Percentiles rank a stretch among this genome's conserved stretches.
Conservation (phyloP, 2,888 invertebrate genomes). For the Meliscaeva auricollis region DNA sequence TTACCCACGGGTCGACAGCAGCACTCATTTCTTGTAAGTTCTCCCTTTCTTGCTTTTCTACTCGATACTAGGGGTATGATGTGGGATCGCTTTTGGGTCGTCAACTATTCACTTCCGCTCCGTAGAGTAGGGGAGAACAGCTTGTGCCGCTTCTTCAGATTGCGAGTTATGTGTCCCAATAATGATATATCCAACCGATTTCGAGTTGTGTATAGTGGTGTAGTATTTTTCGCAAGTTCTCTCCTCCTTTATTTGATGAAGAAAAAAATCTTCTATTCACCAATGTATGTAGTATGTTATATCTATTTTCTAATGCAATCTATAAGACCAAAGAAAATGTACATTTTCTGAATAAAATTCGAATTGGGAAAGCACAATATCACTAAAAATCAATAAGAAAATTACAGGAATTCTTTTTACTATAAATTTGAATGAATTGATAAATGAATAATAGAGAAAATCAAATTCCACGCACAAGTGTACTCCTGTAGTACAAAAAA, state of each 20-base stretch:
- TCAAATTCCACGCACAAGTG: constrained; percentile 55
- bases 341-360: constrained; percentile 56
- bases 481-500: constrained; percentile 35
- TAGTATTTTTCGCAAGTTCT: constrained; percentile 24
- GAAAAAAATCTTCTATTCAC: constrained; percentile 4
- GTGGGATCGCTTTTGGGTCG: constrained; percentile 35
- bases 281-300: constrained; percentile 22
- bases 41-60: constrained; percentile 35
- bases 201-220: constrained; percentile 13
- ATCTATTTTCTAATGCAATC: constrained; percentile 56
- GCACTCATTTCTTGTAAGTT: constrained; percentile 80
- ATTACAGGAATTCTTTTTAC: constrained; percentile 40
- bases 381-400: constrained; percentile 8
- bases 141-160: constrained; percentile 52
- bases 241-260: constrained; percentile 4
- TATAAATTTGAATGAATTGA: constrained; percentile 53
- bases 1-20: constrained; percentile 92
- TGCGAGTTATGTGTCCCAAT: constrained; percentile 32
- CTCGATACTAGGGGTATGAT: constrained; percentile 26
- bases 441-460: constrained; percentile 49
- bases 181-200: constrained; percentile 26
- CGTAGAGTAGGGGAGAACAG: constrained; percentile 16
- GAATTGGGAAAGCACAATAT: constrained; percentile 28
- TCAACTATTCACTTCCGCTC: constrained; percentile 58
- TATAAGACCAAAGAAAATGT: constrained; percentile 63